Percentiles rank a stretch among this genome's conserved stretches.
Conservation (phyloP, 2,797 vertebrate genomes). For the Novumbra hubbsi region DNA sequence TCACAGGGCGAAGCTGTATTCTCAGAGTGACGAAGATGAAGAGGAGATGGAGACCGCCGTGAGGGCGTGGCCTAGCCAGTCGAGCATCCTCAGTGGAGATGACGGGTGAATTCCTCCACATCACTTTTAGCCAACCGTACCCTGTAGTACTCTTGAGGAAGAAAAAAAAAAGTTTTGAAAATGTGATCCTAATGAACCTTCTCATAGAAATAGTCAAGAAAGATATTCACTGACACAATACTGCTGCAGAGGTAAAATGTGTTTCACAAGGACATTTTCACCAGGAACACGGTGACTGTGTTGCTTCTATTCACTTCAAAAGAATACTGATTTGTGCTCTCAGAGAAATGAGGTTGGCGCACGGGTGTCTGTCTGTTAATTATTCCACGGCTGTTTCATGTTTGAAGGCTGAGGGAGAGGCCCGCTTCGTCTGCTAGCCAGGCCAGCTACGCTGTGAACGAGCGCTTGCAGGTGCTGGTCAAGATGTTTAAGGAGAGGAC, state of each 20-base stretch:
- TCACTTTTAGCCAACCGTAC: background rate
- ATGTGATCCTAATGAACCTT: constrained; percentile 1
- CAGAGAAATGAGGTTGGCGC: background rate
- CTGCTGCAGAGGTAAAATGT: background rate
- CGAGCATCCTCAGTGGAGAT: constrained; percentile 71
- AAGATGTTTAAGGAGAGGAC: constrained; percentile 91
- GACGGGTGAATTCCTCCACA: constrained; percentile 61
- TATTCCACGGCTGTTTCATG: background rate
- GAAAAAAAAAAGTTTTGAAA: background rate
- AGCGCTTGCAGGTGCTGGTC: constrained; percentile 92
- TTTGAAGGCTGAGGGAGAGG: constrained; percentile 68
- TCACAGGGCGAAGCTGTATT: constrained; percentile 66
- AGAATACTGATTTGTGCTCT: background rate
- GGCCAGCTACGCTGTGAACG: constrained; percentile 80
- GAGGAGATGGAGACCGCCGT: constrained; percentile 52
- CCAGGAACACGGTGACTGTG: no score
- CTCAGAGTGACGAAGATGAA: constrained; percentile 76
- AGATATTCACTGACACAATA: background rate
- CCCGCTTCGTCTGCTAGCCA: constrained; percentile 82
- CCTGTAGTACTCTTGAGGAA: background rate
- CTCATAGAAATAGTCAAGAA: background rate
- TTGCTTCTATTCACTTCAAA: background rate
- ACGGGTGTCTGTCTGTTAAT: background rate
- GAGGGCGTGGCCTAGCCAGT: constrained; percentile 75
- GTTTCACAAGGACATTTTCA: background rate